A percentile compares a stretch with the other conserved stretches of the same genome.
phyloP scores from a whole-genome alignment of 2,113 vertebrate species.

The Eulacestoma nigropectus region DNA sequence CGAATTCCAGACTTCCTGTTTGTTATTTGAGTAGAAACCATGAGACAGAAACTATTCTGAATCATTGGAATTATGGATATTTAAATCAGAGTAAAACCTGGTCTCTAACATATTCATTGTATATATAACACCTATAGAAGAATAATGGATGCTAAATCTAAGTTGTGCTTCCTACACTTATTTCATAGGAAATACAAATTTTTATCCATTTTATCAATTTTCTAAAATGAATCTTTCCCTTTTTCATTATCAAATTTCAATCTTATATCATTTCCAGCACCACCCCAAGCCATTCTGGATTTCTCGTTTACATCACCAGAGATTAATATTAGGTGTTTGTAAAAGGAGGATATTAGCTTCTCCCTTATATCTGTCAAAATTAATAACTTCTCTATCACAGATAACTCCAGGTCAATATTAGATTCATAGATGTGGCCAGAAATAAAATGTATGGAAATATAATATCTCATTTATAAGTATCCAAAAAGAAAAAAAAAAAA shows the following conservation, averaged over 20 bases:
- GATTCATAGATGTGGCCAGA: conserved; percentile 78
- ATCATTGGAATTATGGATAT: not conserved
- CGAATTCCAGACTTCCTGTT: not conserved
- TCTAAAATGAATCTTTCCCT: conserved; percentile 72
- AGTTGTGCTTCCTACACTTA: conserved; percentile 15
- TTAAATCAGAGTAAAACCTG: conserved; percentile 6
- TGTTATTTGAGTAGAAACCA: not conserved
- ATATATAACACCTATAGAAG: not conserved
- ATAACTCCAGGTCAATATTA: conserved; percentile 81
- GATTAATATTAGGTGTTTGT: conserved; percentile 83
- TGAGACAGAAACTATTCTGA: not conserved
- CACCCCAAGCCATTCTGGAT: conserved; percentile 62
- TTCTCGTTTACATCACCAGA: conserved; percentile 72
- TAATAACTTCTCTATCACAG: conserved; percentile 83
- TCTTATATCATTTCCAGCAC: conserved; percentile 66
- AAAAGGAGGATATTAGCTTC: conserved; percentile 82
- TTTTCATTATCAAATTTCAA: conserved; percentile 76
- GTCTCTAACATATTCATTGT: not conserved
- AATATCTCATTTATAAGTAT: conserved; percentile 77
- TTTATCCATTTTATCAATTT: conserved; percentile 68
- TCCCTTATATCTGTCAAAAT: conserved; percentile 83
- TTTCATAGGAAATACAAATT: conserved; percentile 59
- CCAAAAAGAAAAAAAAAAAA: not conserved
- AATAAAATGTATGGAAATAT: conserved; percentile 81
- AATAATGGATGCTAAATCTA: not conserved